Evolutionary conservation across 2,888 invertebrate genomes (phyloP).

Genomic region (Phortica okadai): DNA sequence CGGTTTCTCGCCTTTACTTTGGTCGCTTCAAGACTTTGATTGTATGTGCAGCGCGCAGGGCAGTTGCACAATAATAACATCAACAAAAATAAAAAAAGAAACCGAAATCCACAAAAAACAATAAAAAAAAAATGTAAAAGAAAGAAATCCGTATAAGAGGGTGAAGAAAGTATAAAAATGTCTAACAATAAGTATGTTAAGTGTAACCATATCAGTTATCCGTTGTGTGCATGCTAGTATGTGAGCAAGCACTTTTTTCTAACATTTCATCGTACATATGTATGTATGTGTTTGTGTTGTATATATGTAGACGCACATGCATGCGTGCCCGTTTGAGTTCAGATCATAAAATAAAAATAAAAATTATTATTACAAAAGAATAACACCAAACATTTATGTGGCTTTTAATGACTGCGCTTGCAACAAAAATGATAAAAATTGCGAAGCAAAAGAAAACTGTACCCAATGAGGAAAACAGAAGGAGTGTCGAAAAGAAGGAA

Average conservation of each 20-base stretch:
- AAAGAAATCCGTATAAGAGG: neutral
- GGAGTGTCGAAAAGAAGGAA: no score
- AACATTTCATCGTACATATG: neutral
- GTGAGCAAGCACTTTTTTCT: slow-evolving; percentile 22
- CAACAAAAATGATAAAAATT: no score
- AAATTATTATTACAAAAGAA: no score
- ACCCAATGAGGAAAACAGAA: no score
- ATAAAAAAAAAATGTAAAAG: slow-evolving; percentile 18
- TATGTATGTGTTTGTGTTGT: slow-evolving; percentile 32
- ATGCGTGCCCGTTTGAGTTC: no score
- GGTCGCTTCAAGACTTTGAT: neutral
- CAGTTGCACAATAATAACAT: slow-evolving; percentile 38
- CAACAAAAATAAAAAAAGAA: slow-evolving; percentile 42
- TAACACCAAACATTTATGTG: no score
- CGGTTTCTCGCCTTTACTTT: neutral
- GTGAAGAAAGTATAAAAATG: slow-evolving; percentile 37
- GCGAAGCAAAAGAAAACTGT: no score
- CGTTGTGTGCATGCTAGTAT: slow-evolving; percentile 8
- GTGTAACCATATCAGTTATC: slow-evolving; percentile 54
- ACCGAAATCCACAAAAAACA: slow-evolving; percentile 39
- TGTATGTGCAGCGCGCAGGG: slow-evolving; percentile 29
- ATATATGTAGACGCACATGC: slow-evolving; percentile 29
- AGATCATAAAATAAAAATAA: no score
- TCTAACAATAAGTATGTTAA: slow-evolving; percentile 64
- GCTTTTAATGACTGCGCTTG: no score